Conservation (phyloP, 2,888 invertebrate species). For the Chesias legatella region DNA sequence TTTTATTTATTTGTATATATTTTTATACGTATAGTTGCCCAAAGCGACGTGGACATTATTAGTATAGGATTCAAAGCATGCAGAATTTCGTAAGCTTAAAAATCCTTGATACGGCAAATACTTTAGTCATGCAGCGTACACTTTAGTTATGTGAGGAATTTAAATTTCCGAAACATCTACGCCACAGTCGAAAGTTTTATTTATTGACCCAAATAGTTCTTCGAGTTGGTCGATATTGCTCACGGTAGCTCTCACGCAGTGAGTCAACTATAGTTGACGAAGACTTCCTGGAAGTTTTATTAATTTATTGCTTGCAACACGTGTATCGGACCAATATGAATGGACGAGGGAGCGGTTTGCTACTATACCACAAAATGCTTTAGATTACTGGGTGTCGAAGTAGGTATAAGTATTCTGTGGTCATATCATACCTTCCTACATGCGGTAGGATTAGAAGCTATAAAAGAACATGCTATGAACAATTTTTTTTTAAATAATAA, state of each 20-base stretch:
- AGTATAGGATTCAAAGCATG: slow-evolving; percentile 17
- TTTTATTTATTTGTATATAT: no score
- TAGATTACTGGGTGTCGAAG: no score
- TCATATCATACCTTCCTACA: no score
- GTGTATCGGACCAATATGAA: background rate
- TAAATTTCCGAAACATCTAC: no score
- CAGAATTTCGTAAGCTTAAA: slow-evolving; percentile 17
- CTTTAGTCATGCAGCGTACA: background rate
- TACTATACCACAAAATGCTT: no score
- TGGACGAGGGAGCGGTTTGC: no score
- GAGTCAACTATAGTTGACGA: slow-evolving; percentile 5
- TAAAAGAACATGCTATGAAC: no score
- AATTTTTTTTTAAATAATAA: no score
- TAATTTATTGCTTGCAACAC: slow-evolving; percentile 4
- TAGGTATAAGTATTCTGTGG: no score
- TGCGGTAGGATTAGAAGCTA: no score
- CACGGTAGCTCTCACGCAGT: slow-evolving; percentile 6
- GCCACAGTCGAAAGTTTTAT: no score
- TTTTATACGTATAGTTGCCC: no score
- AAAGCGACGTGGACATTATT: slow-evolving; percentile 25
- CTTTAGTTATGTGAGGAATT: background rate
- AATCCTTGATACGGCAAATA: slow-evolving; percentile 5
- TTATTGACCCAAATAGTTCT: slow-evolving; percentile 7
- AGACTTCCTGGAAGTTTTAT: slow-evolving; percentile 5
- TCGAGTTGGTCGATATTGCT: slow-evolving; percentile 22